Conservation (phyloP, 2,113 vertebrate species). For the Cephalophus harveyi region DNA sequence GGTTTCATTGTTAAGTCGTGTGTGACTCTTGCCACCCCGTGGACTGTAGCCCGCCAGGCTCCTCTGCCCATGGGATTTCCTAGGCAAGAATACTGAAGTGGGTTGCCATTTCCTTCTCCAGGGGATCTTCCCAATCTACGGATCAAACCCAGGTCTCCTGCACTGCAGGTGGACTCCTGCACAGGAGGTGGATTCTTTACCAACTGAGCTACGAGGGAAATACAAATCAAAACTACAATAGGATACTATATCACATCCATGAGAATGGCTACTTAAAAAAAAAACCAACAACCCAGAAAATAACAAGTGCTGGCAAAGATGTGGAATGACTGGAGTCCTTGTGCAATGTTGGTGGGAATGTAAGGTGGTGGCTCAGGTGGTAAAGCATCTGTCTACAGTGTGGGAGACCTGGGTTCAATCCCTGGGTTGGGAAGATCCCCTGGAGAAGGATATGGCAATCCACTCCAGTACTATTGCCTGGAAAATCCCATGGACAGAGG, state of each 20-base stretch:
- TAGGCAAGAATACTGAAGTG: background rate
- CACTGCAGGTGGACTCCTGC: background rate
- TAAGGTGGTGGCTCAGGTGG: background rate
- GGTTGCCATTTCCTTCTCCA: background rate
- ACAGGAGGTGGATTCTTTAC: background rate
- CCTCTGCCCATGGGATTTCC: background rate
- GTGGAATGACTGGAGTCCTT: background rate
- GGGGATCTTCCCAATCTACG: background rate
- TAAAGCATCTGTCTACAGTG: too few species aligned
- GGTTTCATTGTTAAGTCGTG: background rate
- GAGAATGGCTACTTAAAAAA: background rate
- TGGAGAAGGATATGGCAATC: too few species aligned
- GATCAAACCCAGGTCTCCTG: background rate
- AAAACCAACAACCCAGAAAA: background rate
- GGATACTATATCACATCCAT: background rate
- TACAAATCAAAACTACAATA: background rate
- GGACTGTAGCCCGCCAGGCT: background rate
- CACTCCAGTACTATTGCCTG: too few species aligned
- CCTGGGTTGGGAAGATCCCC: too few species aligned
- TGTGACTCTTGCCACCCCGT: background rate
- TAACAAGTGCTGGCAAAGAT: background rate
- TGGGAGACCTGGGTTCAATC: too few species aligned
- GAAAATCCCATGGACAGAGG: too few species aligned
- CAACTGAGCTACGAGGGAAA: background rate
- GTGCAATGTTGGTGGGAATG: background rate